Percentiles rank a stretch among this genome's conserved stretches.
These are phyloP conservation scores for Epizoanthus illoricatus DNA, from an alignment of 92 coral and sea anemone genomes.

Conservation along the genomic window DNA sequence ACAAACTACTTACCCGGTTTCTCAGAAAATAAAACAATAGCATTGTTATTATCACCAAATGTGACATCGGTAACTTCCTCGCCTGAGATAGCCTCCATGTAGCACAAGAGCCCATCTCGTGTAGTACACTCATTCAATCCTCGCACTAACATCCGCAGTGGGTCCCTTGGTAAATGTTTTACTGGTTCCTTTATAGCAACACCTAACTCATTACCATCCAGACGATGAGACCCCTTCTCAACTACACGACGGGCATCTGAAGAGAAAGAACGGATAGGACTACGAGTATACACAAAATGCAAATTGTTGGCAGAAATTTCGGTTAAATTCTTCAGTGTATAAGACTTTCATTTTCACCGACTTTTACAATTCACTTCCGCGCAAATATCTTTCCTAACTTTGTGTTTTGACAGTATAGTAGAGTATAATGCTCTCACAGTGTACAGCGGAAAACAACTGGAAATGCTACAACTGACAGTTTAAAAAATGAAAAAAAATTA, in stretches of 20 bases:
- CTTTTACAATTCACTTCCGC: background rate
- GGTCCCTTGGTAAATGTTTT: slow-evolving; percentile 50
- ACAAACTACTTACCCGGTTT: slow-evolving; percentile 40
- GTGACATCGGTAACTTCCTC: slow-evolving; percentile 42
- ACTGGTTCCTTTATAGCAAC: slow-evolving; percentile 37
- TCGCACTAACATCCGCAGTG: slow-evolving; percentile 44
- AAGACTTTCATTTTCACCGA: too few species aligned
- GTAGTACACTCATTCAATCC: slow-evolving; percentile 58
- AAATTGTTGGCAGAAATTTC: background rate
- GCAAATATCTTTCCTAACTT: too few species aligned
- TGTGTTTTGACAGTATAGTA: too few species aligned
- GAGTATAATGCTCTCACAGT: too few species aligned
- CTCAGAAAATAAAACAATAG: slow-evolving; percentile 45
- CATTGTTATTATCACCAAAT: slow-evolving; percentile 46
- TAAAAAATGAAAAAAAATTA: too few species aligned
- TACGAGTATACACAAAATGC: too few species aligned
- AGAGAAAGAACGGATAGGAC: background rate
- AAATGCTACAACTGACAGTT: too few species aligned
- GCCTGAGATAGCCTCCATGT: slow-evolving; percentile 62
- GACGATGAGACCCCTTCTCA: slow-evolving; percentile 34
- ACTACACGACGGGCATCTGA: slow-evolving; percentile 49
- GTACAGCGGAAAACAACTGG: too few species aligned
- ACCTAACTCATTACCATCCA: slow-evolving; percentile 38
- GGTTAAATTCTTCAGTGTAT: too few species aligned
- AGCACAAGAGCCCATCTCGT: slow-evolving; percentile 45